Evolutionary conservation across 2,888 invertebrate genomes (phyloP), one percentile per base, ranked within the genome.

Genomic region (Meliscaeva auricollis): DNA sequence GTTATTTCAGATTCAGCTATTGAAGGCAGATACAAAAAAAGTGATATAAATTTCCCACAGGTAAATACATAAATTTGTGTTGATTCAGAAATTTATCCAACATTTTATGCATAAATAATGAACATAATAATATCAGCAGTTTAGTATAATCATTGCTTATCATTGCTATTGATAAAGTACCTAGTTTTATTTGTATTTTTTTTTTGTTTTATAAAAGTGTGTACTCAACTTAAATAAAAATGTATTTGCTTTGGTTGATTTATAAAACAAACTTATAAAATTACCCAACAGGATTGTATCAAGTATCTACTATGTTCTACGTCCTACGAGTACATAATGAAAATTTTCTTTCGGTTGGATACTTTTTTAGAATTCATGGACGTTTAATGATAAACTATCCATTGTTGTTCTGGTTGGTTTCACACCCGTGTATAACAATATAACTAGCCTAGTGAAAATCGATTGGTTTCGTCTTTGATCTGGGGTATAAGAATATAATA

Each of bases 1-100:
- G 66, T 56, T 17, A 22, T 87, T 87, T 38, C 76, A 88, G 88
- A 81, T 81, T 62, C 87, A 48, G 87, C 83, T 22, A 83, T 87
- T 30, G 87, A 87, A 26, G 78, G 82, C 70, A 88, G 87, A 84
- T 87, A 87, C 68, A 88, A 88, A 66, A 88, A 87, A 69, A 84
- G 82, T 26, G 88, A 88, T 17, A 15, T 87, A 26, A 54, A 22
- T 35, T 38, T 87, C 20, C 79, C 88, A 64, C 88, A 87, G 80
- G 88, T 88, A 68, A 58, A 76, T 73, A 76, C 15, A 13, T 13
- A 46, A 0, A 46, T 46, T 46, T 7, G 17, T 17, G 13, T n/a
- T 6, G 15, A 54, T 54, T 26, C 30, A 15, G 8, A 26, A 52
- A 30, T 8, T 2, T 5, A 11, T 30, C 13, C 0, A 50, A 22